Evolutionary conservation across 2,888 invertebrate genomes (phyloP), one percentile per base, ranked within the genome.

Genomic region (Eurytoma californica): DNA sequence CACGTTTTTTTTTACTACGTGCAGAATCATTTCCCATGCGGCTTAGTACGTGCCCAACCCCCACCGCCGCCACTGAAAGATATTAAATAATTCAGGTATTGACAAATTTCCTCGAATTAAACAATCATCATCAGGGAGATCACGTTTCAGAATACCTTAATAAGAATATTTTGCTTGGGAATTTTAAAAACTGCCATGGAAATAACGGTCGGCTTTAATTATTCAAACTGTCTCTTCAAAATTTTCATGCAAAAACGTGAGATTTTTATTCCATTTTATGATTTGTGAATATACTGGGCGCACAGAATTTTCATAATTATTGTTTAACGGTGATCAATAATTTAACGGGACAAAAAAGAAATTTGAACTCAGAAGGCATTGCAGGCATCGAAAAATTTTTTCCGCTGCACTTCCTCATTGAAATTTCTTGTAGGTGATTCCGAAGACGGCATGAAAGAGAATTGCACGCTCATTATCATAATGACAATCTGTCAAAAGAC

Each of bases 81-180:
- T 68, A 58, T 73, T 68, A 67, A 72, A 80, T 77, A 72, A 73
- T 77, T 80, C 53, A 68, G 69, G 68, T 77, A 80, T 69, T 73
- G 80, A 80, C 72, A 28, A 82, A 76, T 80, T 78, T 77, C 74
- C 49, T 3, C 73, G 70, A 73, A 73, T 28, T 58, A 55, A 69
- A 49, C 55, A 20, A 68, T 49, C 72, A 83, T 84, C 83, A 79
- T 69, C 72, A 84, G 84, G 85, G 60, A 67, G 69, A 81, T 84
- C 86, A 85, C 84, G 85, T 84, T 66, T 73, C 60, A 79, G 60
- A 20, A 77, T 74, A 73, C 82, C 24, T 74, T 68, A 63, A 80
- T 74, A 76, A 20, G 55, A 39, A 20, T 13, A 14, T 20, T 30
- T 2, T 20, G 66, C 49, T 1, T 51, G 12, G 12, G 67, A 58